Percentiles rank a stretch among this genome's conserved stretches.
Evolutionary conservation across 2,113 vertebrate genomes (phyloP).

Genomic region (Syngnathus floridae): DNA sequence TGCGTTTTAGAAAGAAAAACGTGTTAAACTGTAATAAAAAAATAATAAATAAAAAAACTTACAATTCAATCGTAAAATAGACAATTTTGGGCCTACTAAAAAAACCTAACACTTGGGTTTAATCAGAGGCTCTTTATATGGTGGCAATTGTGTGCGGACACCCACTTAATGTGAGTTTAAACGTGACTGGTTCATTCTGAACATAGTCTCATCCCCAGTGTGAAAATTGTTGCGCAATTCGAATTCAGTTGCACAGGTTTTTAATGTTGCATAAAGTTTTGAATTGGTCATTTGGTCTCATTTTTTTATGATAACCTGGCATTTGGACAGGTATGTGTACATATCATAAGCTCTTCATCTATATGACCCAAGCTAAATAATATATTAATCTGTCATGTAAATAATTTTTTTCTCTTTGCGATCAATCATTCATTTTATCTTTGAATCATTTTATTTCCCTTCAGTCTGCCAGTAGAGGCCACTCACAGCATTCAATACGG

Average conservation of each 20-base stretch:
- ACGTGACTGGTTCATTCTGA: background rate
- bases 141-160: background rate
- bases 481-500: slow-evolving; percentile 87
- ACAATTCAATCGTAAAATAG: background rate
- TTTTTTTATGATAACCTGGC: background rate
- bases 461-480: slow-evolving; percentile 96
- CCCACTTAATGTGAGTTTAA: background rate
- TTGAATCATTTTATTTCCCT: slow-evolving; percentile 77
- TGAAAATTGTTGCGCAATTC: background rate
- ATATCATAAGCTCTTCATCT: background rate
- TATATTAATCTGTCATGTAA: background rate
- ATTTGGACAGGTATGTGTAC: background rate
- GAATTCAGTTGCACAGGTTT: background rate
- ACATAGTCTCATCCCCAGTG: background rate
- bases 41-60: background rate
- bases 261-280: no score
- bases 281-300: background rate
- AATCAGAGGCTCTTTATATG: background rate
- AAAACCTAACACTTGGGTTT: background rate
- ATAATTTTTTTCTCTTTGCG: background rate
- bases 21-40: background rate
- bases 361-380: slow-evolving; percentile 1
- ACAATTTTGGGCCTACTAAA: no score
- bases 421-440: slow-evolving; percentile 35
- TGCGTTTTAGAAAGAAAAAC: slow-evolving; percentile 5